Evolutionary conservation across 2,888 invertebrate genomes (phyloP), one percentile per base, ranked within the genome.

Genomic region (Oscheius onirici): DNA sequence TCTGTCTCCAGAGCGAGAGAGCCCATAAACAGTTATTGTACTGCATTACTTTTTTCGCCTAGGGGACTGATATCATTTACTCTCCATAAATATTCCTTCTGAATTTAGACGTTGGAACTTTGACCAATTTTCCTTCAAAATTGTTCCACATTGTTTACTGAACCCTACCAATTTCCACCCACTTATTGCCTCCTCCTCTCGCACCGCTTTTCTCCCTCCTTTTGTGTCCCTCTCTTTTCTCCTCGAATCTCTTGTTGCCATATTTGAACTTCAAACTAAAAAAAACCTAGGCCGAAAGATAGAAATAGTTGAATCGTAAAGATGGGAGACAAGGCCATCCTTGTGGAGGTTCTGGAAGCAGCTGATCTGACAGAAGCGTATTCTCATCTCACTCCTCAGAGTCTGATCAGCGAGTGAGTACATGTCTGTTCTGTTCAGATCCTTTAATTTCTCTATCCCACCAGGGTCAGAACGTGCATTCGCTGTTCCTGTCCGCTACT

Each of bases 321-420:
- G 22, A 84, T 85, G 85, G 85, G 85, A 6, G 85, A 85, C 71
- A 85, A 85, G 69, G 84, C 80, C 3, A 83, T 87, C 20, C 71
- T 87, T 22, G 81, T 84, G 3, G 87, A 88, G 69, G 85, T 87
- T 20, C 79, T 87, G 13, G 87, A 87, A 72, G 87, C 87, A 8
- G 84, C 84, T 6, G 80, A 85, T 65, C 80, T 87, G 34, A 87
- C 87, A 13, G 85, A 85, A 43, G 78, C 87, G 6, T 88, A 88
- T 73, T 75, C 76, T 6, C 78, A 83, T 54, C 67, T 87, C 52
- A 85, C 85, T 11, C 83, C 86, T 6, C 82, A 80, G 60, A 72
- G 73, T 17, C 72, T 86, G 34, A 77, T 86, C 51, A 78, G 84
- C 72, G 82, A 85, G 86, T 86, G 46, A 74, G 82, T 70, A 17